Conservation (phyloP, 2,113 vertebrate genomes). For the Gracilinanus agilis region DNA sequence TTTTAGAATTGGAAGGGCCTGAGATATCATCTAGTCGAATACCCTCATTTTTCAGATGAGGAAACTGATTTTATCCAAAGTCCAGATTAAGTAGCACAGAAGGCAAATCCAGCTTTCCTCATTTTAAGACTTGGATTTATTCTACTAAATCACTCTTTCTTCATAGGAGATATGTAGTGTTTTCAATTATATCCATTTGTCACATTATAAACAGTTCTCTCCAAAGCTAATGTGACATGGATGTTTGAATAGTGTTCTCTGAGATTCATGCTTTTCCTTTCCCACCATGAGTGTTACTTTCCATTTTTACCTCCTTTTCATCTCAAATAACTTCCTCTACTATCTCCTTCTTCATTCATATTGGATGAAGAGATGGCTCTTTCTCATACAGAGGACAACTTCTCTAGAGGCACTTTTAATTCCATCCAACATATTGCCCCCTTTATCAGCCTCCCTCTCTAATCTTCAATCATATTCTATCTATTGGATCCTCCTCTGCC, state of each 20-base stretch:
- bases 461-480: not conserved
- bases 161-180: not conserved
- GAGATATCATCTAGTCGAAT: not conserved
- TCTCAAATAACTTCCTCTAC: not conserved
- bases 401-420: not conserved
- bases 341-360: not conserved
- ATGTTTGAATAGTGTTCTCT: not conserved
- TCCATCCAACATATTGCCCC: not conserved
- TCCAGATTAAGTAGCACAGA: not conserved
- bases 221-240: slow-evolving; percentile 46
- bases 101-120: not conserved
- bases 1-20: not conserved
- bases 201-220: slow-evolving; percentile 37
- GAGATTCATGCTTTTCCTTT: not conserved
- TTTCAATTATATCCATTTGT: not conserved
- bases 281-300: not conserved
- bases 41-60: not conserved
- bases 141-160: not conserved
- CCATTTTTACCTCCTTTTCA: not conserved
- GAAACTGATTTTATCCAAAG: not conserved
- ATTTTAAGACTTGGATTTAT: not conserved
- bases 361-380: not conserved
- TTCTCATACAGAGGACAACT: not conserved
- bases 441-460: not conserved
- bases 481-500: not conserved